Evolutionary conservation across 2,888 invertebrate species (phyloP).

Genomic region (Leptarthrus brevirostris): DNA sequence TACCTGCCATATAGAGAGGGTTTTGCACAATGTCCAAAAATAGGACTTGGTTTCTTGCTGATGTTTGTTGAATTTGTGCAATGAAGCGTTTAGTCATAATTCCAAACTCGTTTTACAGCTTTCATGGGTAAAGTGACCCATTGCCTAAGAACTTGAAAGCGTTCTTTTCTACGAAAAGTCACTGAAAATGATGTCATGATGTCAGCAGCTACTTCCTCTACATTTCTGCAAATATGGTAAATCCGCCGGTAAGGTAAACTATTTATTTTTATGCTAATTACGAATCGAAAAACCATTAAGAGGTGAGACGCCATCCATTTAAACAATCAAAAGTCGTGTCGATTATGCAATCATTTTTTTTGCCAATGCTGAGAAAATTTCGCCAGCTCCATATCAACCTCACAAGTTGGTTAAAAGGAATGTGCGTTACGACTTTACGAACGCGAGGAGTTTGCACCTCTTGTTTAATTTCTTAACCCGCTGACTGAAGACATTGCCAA

Average conservation of each 20-base stretch:
- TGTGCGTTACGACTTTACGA: background rate
- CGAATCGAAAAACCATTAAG: background rate
- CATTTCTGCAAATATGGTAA: background rate
- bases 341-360: background rate
- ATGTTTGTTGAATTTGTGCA: no score
- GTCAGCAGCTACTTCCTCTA: slow-evolving; percentile 5
- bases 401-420: background rate
- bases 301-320: background rate
- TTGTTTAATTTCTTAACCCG: background rate
- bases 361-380: background rate
- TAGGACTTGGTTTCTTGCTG: no score
- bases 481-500: background rate
- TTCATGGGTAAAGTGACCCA: background rate
- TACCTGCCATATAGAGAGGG: no score
- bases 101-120: background rate
- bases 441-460: background rate
- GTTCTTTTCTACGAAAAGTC: background rate
- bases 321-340: background rate
- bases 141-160: background rate
- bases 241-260: background rate
- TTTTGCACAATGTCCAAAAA: no score
- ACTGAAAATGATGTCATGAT: background rate
- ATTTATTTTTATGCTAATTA: slow-evolving; percentile 6
- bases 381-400: background rate
- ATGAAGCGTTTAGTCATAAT: background rate